phyloP scores from a whole-genome alignment of 2,888 invertebrate genomes.

The Electrophaes corylata region DNA sequence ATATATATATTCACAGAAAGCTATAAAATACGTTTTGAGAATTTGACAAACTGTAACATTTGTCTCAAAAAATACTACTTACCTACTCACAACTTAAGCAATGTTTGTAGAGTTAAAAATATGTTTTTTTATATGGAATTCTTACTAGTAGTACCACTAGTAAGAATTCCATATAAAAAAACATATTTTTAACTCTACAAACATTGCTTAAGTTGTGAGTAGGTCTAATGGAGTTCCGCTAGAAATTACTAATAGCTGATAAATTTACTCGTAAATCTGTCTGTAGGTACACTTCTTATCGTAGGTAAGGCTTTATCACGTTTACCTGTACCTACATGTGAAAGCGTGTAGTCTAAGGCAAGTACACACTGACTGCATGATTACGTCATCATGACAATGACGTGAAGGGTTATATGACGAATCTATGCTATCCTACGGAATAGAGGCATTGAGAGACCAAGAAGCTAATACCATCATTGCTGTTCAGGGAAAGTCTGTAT shows the following conservation, averaged over 20 bases:
- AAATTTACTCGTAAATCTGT: conserved; percentile 53
- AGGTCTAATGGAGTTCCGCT: conserved; percentile 47
- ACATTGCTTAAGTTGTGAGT: conserved; percentile 32
- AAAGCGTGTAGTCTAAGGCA: conserved; percentile 22
- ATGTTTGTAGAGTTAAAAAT: conserved; percentile 30
- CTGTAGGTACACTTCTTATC: conserved; percentile 38
- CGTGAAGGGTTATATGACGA: too few relatives aligned
- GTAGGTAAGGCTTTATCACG: conserved; percentile 38
- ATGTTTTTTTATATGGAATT: conserved; percentile 12
- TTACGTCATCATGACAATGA: background rate
- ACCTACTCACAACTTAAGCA: conserved; percentile 25
- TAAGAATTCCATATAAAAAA: conserved; percentile 7
- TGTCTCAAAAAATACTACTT: too few relatives aligned
- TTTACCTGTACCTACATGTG: conserved; percentile 18
- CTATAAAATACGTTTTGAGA: too few relatives aligned
- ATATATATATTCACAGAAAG: too few relatives aligned
- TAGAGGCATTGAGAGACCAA: too few relatives aligned
- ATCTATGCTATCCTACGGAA: too few relatives aligned
- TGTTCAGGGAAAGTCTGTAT: too few relatives aligned
- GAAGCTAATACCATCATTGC: too few relatives aligned
- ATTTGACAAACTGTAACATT: too few relatives aligned
- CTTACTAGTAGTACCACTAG: background rate
- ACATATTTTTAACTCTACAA: conserved; percentile 23
- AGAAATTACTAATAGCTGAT: conserved; percentile 48
- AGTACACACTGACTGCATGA: conserved; percentile 4